A percentile compares a stretch with the other conserved stretches of the same genome.
These are phyloP conservation scores for Pandemis heparana DNA, from an alignment of 2,888 invertebrate genomes.

Conservation along the genomic window DNA sequence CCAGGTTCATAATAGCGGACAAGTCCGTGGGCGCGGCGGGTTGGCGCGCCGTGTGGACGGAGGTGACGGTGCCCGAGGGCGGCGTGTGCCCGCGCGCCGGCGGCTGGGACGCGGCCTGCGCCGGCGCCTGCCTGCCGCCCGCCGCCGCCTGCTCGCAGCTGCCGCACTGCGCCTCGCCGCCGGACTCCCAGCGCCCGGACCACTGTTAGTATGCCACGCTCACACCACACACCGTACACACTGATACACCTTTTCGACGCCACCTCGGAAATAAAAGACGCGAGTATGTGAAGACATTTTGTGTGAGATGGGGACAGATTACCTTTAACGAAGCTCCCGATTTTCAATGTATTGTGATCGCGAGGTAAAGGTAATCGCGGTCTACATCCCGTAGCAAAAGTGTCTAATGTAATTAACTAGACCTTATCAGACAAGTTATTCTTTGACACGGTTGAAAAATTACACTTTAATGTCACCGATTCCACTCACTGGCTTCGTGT, in stretches of 20 bases:
- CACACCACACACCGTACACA: not conserved
- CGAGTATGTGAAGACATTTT: not conserved
- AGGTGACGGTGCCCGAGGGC: constrained; percentile 89
- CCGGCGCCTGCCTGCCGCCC: constrained; percentile 72
- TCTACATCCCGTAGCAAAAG: too few relatives aligned
- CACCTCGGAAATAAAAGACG: not conserved
- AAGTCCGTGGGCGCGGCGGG: constrained; percentile 97
- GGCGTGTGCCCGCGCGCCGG: constrained; percentile 57
- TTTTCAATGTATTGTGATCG: too few relatives aligned
- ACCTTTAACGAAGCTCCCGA: too few relatives aligned
- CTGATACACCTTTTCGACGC: not conserved
- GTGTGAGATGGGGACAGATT: too few relatives aligned
- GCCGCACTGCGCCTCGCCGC: constrained; percentile 83
- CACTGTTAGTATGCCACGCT: constrained; percentile 89
- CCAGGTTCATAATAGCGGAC: constrained; percentile 97
- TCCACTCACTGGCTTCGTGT: not conserved
- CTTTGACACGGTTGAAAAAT: not conserved
- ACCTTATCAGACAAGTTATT: not conserved
- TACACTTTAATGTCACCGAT: not conserved
- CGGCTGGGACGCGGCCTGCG: constrained; percentile 61
- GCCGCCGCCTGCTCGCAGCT: constrained; percentile 84
- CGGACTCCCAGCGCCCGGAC: constrained; percentile 85
- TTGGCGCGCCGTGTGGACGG: constrained; percentile 98
- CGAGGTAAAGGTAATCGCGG: too few relatives aligned
- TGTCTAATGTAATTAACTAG: too few relatives aligned